phyloP scores from a whole-genome alignment of 1,140 invertebrate genomes.

The Hesperophylax magnus region DNA sequence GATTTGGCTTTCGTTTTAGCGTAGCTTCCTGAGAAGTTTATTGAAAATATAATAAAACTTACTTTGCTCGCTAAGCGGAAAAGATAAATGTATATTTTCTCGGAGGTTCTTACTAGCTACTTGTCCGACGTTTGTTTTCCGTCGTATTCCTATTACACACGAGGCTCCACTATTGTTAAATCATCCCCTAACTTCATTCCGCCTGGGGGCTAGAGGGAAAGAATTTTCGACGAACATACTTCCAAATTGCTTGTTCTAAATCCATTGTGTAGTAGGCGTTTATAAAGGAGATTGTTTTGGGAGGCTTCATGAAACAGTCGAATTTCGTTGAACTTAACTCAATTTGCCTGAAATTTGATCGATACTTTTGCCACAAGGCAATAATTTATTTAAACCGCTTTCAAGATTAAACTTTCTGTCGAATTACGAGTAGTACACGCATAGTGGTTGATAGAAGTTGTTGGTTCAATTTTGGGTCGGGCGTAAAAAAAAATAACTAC shows the following conservation, averaged over 20 bases:
- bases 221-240: slow-evolving; percentile 51
- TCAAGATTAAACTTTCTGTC: no score
- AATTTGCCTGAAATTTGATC: no score
- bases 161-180: slow-evolving; percentile 26
- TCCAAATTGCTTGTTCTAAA: slow-evolving; percentile 58
- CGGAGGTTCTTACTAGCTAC: neutral
- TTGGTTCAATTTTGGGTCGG: no score
- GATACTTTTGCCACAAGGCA: no score
- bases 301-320: neutral
- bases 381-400: no score
- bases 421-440: no score
- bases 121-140: slow-evolving; percentile 42
- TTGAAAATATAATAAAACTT: slow-evolving; percentile 35
- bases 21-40: slow-evolving; percentile 27
- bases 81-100: slow-evolving; percentile 35
- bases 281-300: slow-evolving; percentile 24
- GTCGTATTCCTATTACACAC: slow-evolving; percentile 19
- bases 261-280: slow-evolving; percentile 49
- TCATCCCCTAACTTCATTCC: slow-evolving; percentile 41
- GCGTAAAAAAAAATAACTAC: no score
- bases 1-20: neutral
- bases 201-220: slow-evolving; percentile 37
- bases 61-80: slow-evolving; percentile 21
- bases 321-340: no score
- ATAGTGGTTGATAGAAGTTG: no score